phyloP scores from a whole-genome alignment of 2,888 invertebrate genomes.

The Caenorhabditis virilis region DNA sequence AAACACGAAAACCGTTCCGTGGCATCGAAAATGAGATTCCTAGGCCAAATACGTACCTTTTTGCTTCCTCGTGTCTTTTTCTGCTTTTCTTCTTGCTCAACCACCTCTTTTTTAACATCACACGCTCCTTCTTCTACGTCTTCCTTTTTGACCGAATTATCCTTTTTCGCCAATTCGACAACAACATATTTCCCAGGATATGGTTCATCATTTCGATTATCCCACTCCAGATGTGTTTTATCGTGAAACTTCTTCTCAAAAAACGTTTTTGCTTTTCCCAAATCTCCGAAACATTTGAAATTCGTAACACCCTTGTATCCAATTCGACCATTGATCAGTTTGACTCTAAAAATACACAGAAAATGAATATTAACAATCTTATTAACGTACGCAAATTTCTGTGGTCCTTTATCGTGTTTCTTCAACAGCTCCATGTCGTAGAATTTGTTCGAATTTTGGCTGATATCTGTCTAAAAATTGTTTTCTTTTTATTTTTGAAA shows the following conservation, averaged over 20 bases:
- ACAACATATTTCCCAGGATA: slow-evolving; percentile 28
- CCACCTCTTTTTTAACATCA: neutral
- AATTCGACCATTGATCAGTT: slow-evolving; percentile 36
- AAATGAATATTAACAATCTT: neutral
- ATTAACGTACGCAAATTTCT: slow-evolving; percentile 12
- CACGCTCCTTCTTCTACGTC: slow-evolving; percentile 4
- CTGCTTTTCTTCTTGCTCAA: no score
- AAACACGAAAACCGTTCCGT: no score
- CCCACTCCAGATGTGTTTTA: slow-evolving; percentile 29
- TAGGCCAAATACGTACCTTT: no score
- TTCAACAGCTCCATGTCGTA: slow-evolving; percentile 37
- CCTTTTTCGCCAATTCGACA: slow-evolving; percentile 25
- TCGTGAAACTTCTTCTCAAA: slow-evolving; percentile 25
- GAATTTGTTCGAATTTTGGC: slow-evolving; percentile 36
- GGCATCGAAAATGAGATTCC: no score
- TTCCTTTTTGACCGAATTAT: slow-evolving; percentile 1
- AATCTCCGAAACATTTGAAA: slow-evolving; percentile 11
- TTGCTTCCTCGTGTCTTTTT: no score
- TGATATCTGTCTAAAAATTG: slow-evolving; percentile 18
- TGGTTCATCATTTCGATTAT: slow-evolving; percentile 18
- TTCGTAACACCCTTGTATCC: slow-evolving; percentile 31
- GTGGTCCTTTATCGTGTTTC: slow-evolving; percentile 3
- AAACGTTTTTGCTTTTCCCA: slow-evolving; percentile 15
- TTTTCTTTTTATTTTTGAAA: neutral
- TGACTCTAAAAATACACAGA: slow-evolving; percentile 15